Evolutionary conservation across 37 sponge, comb jelly and placozoan genomes (phyloP).

Genomic region (Aphrocallistes beatrix): DNA sequence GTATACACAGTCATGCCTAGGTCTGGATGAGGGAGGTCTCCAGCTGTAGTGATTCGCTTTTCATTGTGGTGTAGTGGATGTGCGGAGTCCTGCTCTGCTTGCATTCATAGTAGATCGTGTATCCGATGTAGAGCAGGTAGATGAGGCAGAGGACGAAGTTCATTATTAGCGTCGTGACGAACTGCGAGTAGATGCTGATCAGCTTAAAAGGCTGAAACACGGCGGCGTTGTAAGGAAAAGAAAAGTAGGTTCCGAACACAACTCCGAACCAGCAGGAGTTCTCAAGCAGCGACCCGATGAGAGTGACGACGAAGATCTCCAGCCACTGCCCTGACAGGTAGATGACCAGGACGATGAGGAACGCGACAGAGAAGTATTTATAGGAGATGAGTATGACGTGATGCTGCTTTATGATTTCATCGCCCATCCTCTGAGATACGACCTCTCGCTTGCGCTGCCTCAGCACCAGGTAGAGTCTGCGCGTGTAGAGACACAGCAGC

Average conservation of each 20-base stretch:
- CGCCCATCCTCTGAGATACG: background rate
- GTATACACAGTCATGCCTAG: no score
- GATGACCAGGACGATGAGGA: background rate
- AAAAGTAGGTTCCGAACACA: background rate
- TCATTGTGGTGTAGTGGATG: background rate
- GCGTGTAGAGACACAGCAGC: background rate
- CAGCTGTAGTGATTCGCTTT: background rate
- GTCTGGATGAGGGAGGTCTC: background rate
- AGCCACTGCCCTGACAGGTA: background rate
- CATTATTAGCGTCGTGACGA: background rate
- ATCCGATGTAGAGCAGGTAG: background rate
- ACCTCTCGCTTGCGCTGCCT: background rate
- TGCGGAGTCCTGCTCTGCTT: background rate
- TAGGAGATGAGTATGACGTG: background rate
- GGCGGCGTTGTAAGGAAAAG: background rate
- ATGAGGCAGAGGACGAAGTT: background rate
- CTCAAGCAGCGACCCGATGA: background rate
- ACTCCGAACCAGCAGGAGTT: conserved; percentile 3
- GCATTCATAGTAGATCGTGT: background rate
- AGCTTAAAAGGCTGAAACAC: background rate
- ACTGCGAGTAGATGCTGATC: background rate
- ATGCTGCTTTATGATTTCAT: background rate
- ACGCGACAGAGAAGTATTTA: background rate
- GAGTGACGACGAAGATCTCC: background rate
- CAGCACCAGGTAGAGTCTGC: background rate